Evolutionary conservation across 1,140 invertebrate species (phyloP).

Genomic region (Neomicropteryx cornuta): DNA sequence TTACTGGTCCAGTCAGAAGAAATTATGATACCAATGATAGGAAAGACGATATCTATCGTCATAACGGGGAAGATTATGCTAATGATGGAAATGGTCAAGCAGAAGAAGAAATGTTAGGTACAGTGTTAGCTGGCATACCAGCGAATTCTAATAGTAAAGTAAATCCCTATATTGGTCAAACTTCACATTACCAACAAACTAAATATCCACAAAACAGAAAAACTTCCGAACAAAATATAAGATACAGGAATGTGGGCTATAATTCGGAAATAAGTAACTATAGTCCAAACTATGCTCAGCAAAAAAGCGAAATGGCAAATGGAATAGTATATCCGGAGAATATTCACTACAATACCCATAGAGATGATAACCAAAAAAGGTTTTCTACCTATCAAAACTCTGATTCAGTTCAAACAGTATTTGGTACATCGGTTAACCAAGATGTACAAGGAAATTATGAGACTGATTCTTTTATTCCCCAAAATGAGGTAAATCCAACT

Average conservation of each 20-base stretch:
- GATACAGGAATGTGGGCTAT: slow-evolving; percentile 31
- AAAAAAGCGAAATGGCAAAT: slow-evolving; percentile 35
- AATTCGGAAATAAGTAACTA: slow-evolving; percentile 27
- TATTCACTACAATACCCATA: slow-evolving; percentile 27
- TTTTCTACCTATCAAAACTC: slow-evolving; percentile 27
- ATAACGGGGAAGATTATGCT: slow-evolving; percentile 51
- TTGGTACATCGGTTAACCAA: slow-evolving; percentile 22
- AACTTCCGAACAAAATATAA: slow-evolving; percentile 26
- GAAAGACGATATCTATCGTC: slow-evolving; percentile 49
- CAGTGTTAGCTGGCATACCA: slow-evolving; percentile 63
- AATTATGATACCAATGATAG: slow-evolving; percentile 50
- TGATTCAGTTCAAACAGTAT: slow-evolving; percentile 33
- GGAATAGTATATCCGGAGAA: slow-evolving; percentile 34
- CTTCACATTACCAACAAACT: slow-evolving; percentile 20
- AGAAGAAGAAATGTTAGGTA: slow-evolving; percentile 62
- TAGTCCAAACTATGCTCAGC: slow-evolving; percentile 30
- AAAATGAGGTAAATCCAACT: slow-evolving; percentile 30
- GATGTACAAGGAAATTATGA: slow-evolving; percentile 25
- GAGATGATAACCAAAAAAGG: slow-evolving; percentile 28
- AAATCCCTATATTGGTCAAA: slow-evolving; percentile 35
- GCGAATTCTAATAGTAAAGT: slow-evolving; percentile 32
- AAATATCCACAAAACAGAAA: slow-evolving; percentile 34
- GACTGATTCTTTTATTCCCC: slow-evolving; percentile 30
- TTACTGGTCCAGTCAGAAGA: slow-evolving; percentile 50
- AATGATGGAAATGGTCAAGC: slow-evolving; percentile 49